Evolutionary conservation across 2,888 invertebrate genomes (phyloP).

Genomic region (Allophyes oxyacanthae): DNA sequence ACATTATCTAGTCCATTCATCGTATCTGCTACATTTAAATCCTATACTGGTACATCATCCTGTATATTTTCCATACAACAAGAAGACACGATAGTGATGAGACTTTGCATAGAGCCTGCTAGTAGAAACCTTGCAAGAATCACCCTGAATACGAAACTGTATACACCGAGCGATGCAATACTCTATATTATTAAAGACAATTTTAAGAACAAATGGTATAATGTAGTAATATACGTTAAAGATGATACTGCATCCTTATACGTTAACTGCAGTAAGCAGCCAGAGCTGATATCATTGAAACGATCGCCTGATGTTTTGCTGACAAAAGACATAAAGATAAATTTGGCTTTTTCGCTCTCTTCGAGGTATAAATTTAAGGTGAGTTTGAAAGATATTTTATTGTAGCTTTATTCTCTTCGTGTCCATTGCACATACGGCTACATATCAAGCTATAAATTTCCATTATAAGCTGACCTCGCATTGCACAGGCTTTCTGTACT

Average conservation of each 20-base stretch:
- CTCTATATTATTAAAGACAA: slow-evolving; percentile 9
- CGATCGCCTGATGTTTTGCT: slow-evolving; percentile 1
- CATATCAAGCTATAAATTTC: no score
- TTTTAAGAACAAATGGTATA: slow-evolving; percentile 45
- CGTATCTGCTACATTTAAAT: slow-evolving; percentile 67
- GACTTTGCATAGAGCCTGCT: slow-evolving; percentile 59
- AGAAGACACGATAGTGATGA: slow-evolving; percentile 50
- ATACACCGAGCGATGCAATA: slow-evolving; percentile 6
- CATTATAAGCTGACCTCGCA: no score
- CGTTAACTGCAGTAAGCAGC: slow-evolving; percentile 51
- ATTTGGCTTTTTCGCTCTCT: slow-evolving; percentile 16
- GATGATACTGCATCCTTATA: slow-evolving; percentile 46
- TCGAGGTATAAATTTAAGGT: slow-evolving; percentile 12
- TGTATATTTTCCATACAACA: slow-evolving; percentile 73
- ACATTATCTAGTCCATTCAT: slow-evolving; percentile 65
- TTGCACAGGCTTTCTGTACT: no score
- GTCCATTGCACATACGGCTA: no score
- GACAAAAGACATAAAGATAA: slow-evolving; percentile 14
- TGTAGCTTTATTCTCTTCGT: no score
- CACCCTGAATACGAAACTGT: slow-evolving; percentile 32
- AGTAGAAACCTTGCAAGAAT: slow-evolving; percentile 42
- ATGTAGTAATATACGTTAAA: slow-evolving; percentile 57
- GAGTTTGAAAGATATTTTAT: slow-evolving; percentile 11
- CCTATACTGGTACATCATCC: slow-evolving; percentile 49
- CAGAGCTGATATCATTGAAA: fast-evolving